Base-by-base conservation (phyloP, 2,888 invertebrate species). In the Brenthis daphne region DNA sequence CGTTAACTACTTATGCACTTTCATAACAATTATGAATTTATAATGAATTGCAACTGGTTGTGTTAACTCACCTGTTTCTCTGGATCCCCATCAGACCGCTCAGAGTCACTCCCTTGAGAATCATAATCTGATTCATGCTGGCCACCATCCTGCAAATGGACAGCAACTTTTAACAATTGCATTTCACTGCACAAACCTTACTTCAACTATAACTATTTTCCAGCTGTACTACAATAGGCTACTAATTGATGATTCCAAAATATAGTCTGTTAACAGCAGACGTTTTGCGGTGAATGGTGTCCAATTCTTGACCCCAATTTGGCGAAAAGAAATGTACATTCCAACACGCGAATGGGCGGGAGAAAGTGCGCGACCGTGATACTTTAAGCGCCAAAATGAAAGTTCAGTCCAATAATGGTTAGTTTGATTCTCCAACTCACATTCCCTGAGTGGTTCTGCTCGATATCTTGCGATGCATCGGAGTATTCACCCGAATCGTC, bases 61-160 rank as follows among this genome's bases (percentile, higher is more conserved):
- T 6, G 54, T 29, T 24, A 12, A 56, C 61, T 67, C 84, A 94
- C 96, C 94, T 96, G 95, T 60, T 94, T 95, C 82, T 96, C 96
- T 0, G 95, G 96, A 84, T 96, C 95, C 68, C 95, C 89, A 76
- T 96, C 95, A 72, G 94, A 94, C 79, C 87, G 94, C 57, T 94
- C 92, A 67, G 92, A 89, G 55, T 91, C 90, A 72, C 93, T 94
- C 13, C 88, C 91, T 57, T 86, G 88, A 2, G 94, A 94, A 71
- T 93, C 94, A 77, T 93, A 93, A 72, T 93, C 93, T 0, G 92
- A 92, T 73, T 90, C 92, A 1, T 80, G 87, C 50, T 84, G 87
- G 2, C 77, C 87, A 53, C 80, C 88, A 75, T 92, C 92, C 93
- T 93, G 91, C 74, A 92, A 91, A 81, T 83, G 83, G 74, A 82